Evolutionary conservation across 2,797 vertebrate genomes (phyloP), one percentile per base, ranked within the genome.

Genomic region (Pteropus rufus): DNA sequence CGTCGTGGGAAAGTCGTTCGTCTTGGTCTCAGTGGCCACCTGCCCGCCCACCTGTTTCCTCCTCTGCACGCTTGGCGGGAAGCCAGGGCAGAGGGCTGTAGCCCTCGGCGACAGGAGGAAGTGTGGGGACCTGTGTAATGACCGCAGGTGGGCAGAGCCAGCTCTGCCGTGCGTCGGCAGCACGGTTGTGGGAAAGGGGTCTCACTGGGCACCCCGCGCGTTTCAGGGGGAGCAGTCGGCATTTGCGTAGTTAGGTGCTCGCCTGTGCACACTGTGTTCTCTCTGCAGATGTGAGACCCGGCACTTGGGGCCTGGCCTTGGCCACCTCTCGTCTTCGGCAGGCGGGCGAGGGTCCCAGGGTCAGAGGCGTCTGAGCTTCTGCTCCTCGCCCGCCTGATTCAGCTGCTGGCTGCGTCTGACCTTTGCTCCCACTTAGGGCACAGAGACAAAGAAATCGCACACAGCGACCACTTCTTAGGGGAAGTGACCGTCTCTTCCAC

Each of bases 1-100:
- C 86, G 81, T 72, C 64, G 82, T 90, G 92, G 69, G 94, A 92
- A 86, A 96, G 88, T 58, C 52, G 89, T 88, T 80, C 64, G 58
- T 79, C 54, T 88, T 41, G 64, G 82, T 86, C 81, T 60, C 15
- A 76, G 69, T 89, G 56, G 81, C 76, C 64, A 82, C 77, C 76
- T 82, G 62, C n/a, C 89, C 94, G 89, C 94, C 93, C 89, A 89
- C 76, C 31, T 2, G 1, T 60, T 75, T 79, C 69, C 26, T 49
- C 93, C 72, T 82, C 87, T 19, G 19, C 24, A 1, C 1, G 3
- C 73, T 49, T 89, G 96, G 73, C 91, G 18, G 89, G 60, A n/a
- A 85, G 82, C 88, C 94, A 69, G 86, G 11, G 26, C 62, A 70
- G 86, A 86, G 46, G 2, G 58, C 39, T 14, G 5, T 7, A n/a